Base-by-base conservation (phyloP, 1,140 invertebrate species). In the Drosophila erecta region DNA sequence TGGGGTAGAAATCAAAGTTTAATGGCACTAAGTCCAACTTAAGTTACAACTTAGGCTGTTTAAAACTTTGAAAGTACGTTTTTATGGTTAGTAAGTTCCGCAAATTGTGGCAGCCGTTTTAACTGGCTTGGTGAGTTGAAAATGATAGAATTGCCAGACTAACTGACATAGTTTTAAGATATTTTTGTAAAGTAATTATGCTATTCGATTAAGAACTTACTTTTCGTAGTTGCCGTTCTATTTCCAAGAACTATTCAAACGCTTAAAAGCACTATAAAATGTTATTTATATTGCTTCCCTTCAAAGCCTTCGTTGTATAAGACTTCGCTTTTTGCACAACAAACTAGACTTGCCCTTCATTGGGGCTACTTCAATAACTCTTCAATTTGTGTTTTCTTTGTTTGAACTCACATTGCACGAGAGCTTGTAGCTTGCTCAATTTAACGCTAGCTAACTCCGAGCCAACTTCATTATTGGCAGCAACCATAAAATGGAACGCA, bases 381-480 rank as follows among this genome's bases (percentile, higher is more conserved):
- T 66, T 66, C 40, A 46, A 33, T n/a, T 56, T 56, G 53, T 7
- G 65, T 70, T 57, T 56, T 35, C 67, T 49, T 71, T 71, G 67
- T 71, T 71, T 57, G 51, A 57, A 70, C 27, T 70, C 67, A 27
- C 65, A 40, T 20, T 47, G 37, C 11, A 56, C 64, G 33, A 46
- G 49, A 8, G 24, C 14, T 33, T 15, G 40, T 33, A 27, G 62
- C 30, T 69, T n/a, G 59, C 66, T 47, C 64, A 70, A 70, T 70
- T 70, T 69, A 38, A 70, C 64, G 66, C 49, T 35, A 30, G 62
- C 64, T 41, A 70, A 57, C 67, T 57, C 65, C 51, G 50, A 17
- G 17, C 17, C 17, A 17, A 37, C 65, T 71, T 54, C 43, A 17
- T 57, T 56, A 71, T 70, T 57, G 67, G 46, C 65, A 20, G 66